Evolutionary conservation across 2,797 vertebrate genomes (phyloP), one percentile per base, ranked within the genome.

Genomic region (Paratrypauchen microcephalus): DNA sequence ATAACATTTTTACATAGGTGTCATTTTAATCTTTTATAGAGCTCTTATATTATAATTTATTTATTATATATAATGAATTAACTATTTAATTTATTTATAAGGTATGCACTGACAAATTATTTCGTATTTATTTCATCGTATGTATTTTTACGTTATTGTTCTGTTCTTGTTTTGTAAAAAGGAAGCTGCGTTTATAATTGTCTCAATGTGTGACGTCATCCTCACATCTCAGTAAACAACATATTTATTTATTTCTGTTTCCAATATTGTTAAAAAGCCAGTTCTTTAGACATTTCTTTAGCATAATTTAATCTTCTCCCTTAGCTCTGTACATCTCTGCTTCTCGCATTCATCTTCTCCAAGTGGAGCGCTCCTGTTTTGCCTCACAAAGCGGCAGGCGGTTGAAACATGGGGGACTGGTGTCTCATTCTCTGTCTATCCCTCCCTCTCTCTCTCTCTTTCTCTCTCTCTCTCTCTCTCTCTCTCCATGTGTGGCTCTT

Each of bases 371-470:
- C 23, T 7, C 30, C 30, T 60, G 12, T 18, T 19, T 36, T 1
- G 18, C 58, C 58, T 60, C 28, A 36, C 58, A n/a, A 60, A n/a
- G 28, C 18, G 28, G 26, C 24, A 32, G 57, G 32, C 16, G 2
- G 57, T 36, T 68, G 69, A 47, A 69, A 28, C 65, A 60, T 59
- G 26, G 68, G 72, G 63, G 74, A 79, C 69, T 63, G 64, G 77
- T 78, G 72, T 19, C 59, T 67, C 58, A 76, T 41, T 60, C 73
- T 70, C 47, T 77, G 71, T 30, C 68, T 72, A 76, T 85, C 81
- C 84, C 82, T 19, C 59, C 66, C 58, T 76, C 41, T 60, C 65
- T 69, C 76, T 85, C 80, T 82, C 83, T n/a, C 32, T 67, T 54
- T 77, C 48, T 58, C 75, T 70, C 41, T 76, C 70, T 30, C 67